Evolutionary conservation across 2,888 invertebrate species (phyloP).

Genomic region (Fragum whitleyi): DNA sequence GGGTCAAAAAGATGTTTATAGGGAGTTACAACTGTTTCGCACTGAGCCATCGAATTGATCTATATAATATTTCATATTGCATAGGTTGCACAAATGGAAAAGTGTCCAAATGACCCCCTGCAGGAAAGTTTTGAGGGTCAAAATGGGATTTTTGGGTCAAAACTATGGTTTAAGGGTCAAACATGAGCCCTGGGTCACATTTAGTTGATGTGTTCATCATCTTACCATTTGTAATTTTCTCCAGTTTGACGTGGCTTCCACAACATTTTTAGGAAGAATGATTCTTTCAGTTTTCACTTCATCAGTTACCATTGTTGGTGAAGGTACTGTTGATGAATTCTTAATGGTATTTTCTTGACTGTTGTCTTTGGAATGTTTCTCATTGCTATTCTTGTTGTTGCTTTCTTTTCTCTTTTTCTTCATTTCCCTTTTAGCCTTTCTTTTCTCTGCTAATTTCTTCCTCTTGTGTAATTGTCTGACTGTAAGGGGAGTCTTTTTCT

Average conservation of each 20-base stretch:
- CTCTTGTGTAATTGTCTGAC: conserved; percentile 42
- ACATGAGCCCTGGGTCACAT: too few relatives aligned
- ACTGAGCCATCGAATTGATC: too few relatives aligned
- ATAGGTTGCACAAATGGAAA: too few relatives aligned
- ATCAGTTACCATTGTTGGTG: too few relatives aligned
- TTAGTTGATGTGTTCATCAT: too few relatives aligned
- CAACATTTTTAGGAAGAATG: conserved; percentile 58
- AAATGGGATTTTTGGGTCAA: too few relatives aligned
- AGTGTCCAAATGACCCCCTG: too few relatives aligned
- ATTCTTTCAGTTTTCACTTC: conserved; percentile 20
- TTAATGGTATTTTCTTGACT: background rate
- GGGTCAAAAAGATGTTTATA: too few relatives aligned
- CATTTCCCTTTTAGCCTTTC: conserved; percentile 5
- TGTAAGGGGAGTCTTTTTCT: conserved; percentile 24
- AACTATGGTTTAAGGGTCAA: too few relatives aligned
- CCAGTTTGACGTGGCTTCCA: conserved; percentile 75
- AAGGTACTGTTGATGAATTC: too few relatives aligned
- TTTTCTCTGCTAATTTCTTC: conserved; percentile 24
- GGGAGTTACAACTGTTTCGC: too few relatives aligned
- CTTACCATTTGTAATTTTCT: conserved; percentile 74
- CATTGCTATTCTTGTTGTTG: background rate
- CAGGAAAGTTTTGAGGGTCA: background rate
- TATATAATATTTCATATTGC: too few relatives aligned
- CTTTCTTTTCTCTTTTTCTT: background rate
- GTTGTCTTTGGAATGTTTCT: background rate